Percentiles rank a stretch among this genome's conserved stretches.
Evolutionary conservation across 2,888 invertebrate species (phyloP).

Genomic region (Caenorhabditis drosophilae): DNA sequence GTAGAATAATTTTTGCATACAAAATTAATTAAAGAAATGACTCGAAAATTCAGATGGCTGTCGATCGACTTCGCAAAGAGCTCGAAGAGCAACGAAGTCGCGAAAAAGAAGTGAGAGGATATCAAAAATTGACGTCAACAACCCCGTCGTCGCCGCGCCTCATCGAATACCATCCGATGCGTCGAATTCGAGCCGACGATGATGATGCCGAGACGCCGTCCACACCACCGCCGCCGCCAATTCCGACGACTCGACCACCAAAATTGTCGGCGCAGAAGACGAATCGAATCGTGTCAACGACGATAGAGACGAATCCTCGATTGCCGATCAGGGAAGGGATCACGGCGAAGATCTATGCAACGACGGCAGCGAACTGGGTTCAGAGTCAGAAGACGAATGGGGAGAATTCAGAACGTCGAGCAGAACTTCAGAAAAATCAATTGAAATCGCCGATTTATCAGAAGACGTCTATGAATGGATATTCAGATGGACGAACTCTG

Average conservation of each 20-base stretch:
- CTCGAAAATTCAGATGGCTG: slow-evolving; percentile 7
- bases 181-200: slow-evolving; percentile 5
- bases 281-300: background rate
- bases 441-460: too few relatives aligned
- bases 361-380: too few relatives aligned
- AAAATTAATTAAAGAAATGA: background rate
- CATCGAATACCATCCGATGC: slow-evolving; percentile 30
- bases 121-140: slow-evolving; percentile 9
- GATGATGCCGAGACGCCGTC: too few relatives aligned
- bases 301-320: background rate
- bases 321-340: too few relatives aligned
- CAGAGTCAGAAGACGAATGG: too few relatives aligned
- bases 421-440: too few relatives aligned
- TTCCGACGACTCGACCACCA: slow-evolving; percentile 30
- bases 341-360: too few relatives aligned
- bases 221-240: slow-evolving; percentile 17
- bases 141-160: slow-evolving; percentile 12
- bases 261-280: slow-evolving; percentile 29
- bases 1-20: background rate
- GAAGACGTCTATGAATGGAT: too few relatives aligned
- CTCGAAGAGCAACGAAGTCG: slow-evolving; percentile 20
- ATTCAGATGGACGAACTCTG: too few relatives aligned
- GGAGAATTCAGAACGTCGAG: too few relatives aligned
- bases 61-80: slow-evolving; percentile 21
- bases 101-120: slow-evolving; percentile 27